These are phyloP conservation scores for Platyscapa corneri DNA, from an alignment of 1,140 invertebrate species.

Conservation along the genomic window DNA sequence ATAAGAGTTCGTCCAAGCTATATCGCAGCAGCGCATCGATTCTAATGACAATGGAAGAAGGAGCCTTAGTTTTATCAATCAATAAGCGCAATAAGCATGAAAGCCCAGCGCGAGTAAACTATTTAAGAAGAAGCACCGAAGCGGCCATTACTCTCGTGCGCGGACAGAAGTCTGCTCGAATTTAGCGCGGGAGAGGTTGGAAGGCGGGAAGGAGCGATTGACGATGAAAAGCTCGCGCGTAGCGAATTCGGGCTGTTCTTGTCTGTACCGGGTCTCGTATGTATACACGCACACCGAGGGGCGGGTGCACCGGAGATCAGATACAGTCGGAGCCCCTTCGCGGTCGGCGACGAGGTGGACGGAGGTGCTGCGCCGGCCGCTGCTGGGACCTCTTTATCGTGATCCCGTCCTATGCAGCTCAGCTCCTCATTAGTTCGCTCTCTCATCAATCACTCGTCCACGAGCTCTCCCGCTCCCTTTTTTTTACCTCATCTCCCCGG, in stretches of 20 bases:
- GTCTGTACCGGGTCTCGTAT: background rate
- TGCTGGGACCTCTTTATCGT: constrained; percentile 72
- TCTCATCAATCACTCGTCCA: constrained; percentile 74
- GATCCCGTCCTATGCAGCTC: constrained; percentile 71
- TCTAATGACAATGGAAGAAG: no score
- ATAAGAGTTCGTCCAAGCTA: no score
- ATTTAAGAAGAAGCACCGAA: no score
- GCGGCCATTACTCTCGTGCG: no score
- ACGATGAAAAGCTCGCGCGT: background rate
- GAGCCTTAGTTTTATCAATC: no score
- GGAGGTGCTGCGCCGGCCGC: constrained; percentile 58
- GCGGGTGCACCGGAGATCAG: constrained; percentile 40
- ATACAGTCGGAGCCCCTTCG: background rate
- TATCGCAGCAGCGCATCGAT: background rate
- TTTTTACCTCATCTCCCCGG: background rate
- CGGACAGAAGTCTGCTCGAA: background rate
- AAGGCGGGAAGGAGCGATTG: no score
- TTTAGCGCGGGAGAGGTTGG: no score
- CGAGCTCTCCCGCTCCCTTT: constrained; percentile 38
- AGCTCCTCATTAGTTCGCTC: constrained; percentile 73
- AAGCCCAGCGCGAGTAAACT: no score
- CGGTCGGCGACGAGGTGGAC: background rate
- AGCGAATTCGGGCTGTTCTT: background rate
- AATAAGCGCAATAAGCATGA: no score
- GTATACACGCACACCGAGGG: constrained; percentile 2